Evolutionary conservation across 2,888 invertebrate genomes (phyloP).

Genomic region (Himalopsyche tibetana): DNA sequence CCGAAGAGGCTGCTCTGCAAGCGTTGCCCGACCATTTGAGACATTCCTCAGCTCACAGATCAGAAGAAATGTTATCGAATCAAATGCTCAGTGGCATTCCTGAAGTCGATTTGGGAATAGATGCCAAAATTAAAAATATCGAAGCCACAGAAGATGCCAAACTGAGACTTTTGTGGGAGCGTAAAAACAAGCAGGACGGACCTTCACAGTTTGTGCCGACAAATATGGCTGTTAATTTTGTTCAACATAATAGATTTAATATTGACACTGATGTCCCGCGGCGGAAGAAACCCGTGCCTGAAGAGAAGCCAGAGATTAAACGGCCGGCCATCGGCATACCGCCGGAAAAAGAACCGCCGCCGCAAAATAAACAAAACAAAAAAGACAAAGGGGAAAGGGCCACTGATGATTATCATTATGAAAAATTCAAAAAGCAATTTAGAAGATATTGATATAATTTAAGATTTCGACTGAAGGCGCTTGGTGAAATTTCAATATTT

Average conservation of each 20-base stretch:
- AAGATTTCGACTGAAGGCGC: neutral
- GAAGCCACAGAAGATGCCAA: conserved; percentile 99
- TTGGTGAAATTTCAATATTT: no score
- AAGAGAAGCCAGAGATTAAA: conserved; percentile 74
- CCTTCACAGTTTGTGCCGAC: conserved; percentile 97
- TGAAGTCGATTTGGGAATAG: conserved; percentile 99
- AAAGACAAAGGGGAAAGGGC: conserved; percentile 91
- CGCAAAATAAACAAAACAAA: conserved; percentile 76
- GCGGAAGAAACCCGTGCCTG: conserved; percentile 77
- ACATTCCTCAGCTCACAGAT: conserved; percentile 89
- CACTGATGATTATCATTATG: conserved; percentile 98
- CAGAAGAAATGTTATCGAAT: conserved; percentile 99
- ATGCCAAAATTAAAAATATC: conserved; percentile 98
- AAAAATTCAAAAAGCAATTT: conserved; percentile 97
- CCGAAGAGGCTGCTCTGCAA: conserved; percentile 92
- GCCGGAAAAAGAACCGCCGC: conserved; percentile 70
- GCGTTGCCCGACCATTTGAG: conserved; percentile 93
- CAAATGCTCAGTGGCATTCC: conserved; percentile 99
- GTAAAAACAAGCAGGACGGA: conserved; percentile 93
- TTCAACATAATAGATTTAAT: conserved; percentile 97
- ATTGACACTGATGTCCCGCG: conserved; percentile 84
- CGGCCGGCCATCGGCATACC: conserved; percentile 71
- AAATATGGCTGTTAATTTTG: conserved; percentile 99
- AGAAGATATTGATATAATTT: conserved; percentile 81
- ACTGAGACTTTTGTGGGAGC: conserved; percentile 91